phyloP scores from a whole-genome alignment of 1,140 invertebrate genomes.

The Thaumatotibia leucotreta region DNA sequence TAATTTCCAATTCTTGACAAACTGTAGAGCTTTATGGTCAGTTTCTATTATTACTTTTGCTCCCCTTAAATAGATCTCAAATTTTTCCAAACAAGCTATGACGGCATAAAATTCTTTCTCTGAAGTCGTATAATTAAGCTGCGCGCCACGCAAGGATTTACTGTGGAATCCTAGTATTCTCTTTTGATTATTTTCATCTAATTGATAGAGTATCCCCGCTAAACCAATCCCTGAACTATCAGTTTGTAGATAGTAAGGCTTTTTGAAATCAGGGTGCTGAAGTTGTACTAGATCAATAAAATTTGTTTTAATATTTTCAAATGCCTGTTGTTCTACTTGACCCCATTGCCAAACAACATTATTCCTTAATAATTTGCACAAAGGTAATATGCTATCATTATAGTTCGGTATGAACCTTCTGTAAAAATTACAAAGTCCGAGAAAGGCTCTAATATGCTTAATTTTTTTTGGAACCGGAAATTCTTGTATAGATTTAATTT shows the following conservation, averaged over 20 bases:
- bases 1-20: conserved; percentile 53
- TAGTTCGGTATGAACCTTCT: conserved; percentile 39
- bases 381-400: conserved; percentile 24
- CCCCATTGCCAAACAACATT: conserved; percentile 18
- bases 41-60: conserved; percentile 47
- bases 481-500: conserved; percentile 33
- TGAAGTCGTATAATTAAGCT: conserved; percentile 37
- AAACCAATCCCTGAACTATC: conserved; percentile 35
- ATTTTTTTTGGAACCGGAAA: conserved; percentile 40
- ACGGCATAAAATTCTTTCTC: conserved; percentile 50
- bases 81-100: conserved; percentile 42
- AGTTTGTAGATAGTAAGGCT: conserved; percentile 38
- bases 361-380: conserved; percentile 38
- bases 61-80: conserved; percentile 35
- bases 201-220: conserved; percentile 37
- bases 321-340: conserved; percentile 12
- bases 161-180: conserved; percentile 30
- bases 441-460: conserved; percentile 43
- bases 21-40: conserved; percentile 68
- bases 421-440: conserved; percentile 54
- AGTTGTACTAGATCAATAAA: conserved; percentile 34
- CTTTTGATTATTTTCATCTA: conserved; percentile 17
- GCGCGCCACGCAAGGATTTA: conserved; percentile 21
- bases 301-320: conserved; percentile 17
- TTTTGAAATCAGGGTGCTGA: conserved; percentile 27